These are phyloP conservation scores for Mormoops blainvillei DNA, from an alignment of 2,113 vertebrate genomes.

Conservation along the genomic window DNA sequence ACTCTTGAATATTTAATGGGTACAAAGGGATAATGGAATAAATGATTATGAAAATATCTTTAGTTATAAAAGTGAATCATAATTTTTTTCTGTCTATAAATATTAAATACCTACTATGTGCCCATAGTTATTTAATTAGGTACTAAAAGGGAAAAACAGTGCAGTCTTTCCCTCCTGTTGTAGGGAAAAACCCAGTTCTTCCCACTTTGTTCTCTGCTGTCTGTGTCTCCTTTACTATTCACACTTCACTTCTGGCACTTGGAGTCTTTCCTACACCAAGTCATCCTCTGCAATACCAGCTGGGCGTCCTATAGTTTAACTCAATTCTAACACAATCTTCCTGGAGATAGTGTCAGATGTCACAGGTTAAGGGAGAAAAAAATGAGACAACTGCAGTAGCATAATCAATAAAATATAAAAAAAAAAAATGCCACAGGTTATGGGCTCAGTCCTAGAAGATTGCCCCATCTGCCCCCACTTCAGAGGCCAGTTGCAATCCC, in stretches of 20 bases:
- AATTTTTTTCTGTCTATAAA: background rate
- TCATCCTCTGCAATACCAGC: background rate
- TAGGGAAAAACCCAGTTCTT: background rate
- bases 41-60: background rate
- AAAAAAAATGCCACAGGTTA: background rate
- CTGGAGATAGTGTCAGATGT: background rate
- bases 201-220: background rate
- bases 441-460: background rate
- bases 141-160: background rate
- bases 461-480: background rate
- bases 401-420: no score
- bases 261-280: background rate
- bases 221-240: background rate
- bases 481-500: background rate
- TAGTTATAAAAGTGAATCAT: background rate
- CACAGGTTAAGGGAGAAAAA: no score
- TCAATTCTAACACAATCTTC: background rate
- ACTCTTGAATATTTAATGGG: background rate
- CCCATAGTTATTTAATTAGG: background rate
- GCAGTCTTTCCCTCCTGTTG: background rate
- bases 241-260: background rate
- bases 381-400: no score
- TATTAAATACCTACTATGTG: background rate
- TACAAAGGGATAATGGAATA: background rate
- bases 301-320: background rate